These are phyloP conservation scores for Diabrotica balteata DNA, from an alignment of 2,888 invertebrate genomes.

Conservation along the genomic window DNA sequence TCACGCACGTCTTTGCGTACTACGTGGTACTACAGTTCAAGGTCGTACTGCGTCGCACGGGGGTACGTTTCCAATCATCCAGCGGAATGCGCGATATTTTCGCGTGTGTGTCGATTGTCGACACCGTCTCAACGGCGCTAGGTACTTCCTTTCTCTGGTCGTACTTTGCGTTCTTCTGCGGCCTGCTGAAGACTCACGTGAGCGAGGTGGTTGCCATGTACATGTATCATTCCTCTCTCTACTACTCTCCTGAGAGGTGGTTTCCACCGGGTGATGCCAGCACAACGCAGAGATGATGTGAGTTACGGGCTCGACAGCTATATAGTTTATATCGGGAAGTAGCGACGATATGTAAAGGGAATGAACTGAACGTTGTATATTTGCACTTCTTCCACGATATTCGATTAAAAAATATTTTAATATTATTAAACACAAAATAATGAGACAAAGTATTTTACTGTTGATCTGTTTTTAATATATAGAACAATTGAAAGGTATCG, in stretches of 20 bases:
- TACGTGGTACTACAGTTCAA: conserved; percentile 21
- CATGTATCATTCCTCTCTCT: conserved; percentile 27
- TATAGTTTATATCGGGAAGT: neutral
- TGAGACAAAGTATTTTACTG: too few relatives aligned
- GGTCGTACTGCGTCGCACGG: conserved; percentile 20
- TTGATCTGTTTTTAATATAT: too few relatives aligned
- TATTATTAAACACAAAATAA: too few relatives aligned
- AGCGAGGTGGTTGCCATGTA: conserved; percentile 32
- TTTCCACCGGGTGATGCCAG: conserved; percentile 11
- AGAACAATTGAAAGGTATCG: too few relatives aligned
- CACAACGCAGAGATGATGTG: conserved; percentile 10
- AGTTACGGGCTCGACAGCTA: conserved; percentile 12
- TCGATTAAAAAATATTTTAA: too few relatives aligned
- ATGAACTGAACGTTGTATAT: too few relatives aligned
- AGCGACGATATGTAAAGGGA: neutral
- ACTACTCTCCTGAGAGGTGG: conserved; percentile 15
- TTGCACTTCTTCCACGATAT: too few relatives aligned
- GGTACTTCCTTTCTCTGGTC: conserved; percentile 32
- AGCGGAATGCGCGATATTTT: conserved; percentile 28
- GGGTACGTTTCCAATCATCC: conserved; percentile 2
- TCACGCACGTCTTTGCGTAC: conserved; percentile 5
- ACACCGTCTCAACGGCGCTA: conserved; percentile 39
- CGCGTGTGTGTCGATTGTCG: conserved; percentile 41
- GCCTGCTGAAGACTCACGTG: conserved; percentile 37
- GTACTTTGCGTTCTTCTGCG: conserved; percentile 12